A percentile compares a stretch with the other conserved stretches of the same genome.
Conservation (phyloP, 2,797 vertebrate species). For the Chelonia mydas region DNA sequence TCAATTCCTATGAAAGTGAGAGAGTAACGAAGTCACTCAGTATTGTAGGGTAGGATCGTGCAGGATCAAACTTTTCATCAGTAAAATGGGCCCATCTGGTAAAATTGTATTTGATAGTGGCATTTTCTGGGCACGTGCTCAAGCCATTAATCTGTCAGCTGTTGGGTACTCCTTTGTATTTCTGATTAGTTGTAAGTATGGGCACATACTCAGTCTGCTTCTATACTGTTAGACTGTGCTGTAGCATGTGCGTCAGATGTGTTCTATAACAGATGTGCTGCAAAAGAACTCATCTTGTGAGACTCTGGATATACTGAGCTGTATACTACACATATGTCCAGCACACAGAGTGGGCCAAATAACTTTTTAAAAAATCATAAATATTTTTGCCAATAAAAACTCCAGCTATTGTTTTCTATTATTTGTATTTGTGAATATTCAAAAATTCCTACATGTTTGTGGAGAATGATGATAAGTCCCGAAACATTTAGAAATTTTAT, state of each 20-base stretch:
- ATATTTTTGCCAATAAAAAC: background rate
- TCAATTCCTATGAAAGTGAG: background rate
- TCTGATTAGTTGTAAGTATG: background rate
- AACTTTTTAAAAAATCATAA: background rate
- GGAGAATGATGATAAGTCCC: background rate
- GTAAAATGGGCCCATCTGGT: background rate
- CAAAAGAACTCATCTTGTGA: background rate
- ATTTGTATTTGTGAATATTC: background rate
- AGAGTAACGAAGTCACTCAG: background rate
- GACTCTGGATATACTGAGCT: background rate
- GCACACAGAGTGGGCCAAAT: background rate
- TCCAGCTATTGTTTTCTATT: background rate
- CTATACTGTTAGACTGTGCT: background rate
- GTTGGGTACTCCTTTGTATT: background rate
- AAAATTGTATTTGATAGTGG: background rate
- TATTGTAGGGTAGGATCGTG: background rate
- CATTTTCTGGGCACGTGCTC: background rate
- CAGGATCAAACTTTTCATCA: background rate
- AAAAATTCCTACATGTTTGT: conserved; percentile 2
- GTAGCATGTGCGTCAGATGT: background rate
- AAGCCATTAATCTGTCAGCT: background rate
- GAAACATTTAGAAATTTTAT: background rate
- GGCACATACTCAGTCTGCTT: background rate
- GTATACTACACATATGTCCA: background rate
- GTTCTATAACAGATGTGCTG: background rate